These are phyloP conservation scores for Luperina testacea DNA, from an alignment of 2,888 invertebrate genomes.

Conservation along the genomic window DNA sequence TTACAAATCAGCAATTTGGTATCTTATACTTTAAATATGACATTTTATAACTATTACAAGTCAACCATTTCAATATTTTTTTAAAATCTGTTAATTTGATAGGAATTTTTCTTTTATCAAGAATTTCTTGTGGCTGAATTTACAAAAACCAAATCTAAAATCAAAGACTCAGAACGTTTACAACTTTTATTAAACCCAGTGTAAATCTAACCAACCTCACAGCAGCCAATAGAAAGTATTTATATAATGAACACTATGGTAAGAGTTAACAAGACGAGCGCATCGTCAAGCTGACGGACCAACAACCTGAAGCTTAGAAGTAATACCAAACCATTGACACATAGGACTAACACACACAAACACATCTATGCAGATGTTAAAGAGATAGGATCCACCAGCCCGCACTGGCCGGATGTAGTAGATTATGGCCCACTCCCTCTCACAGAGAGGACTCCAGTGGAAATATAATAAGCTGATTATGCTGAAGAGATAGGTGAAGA, in stretches of 20 bases:
- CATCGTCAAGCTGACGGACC: constrained; percentile 57
- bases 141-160: too few species aligned
- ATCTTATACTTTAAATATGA: too few species aligned
- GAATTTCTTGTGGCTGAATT: too few species aligned
- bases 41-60: too few species aligned
- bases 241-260: constrained; percentile 58
- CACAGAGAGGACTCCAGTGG: neutral
- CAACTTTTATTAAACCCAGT: neutral
- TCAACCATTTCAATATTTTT: too few species aligned
- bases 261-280: constrained; percentile 58
- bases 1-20: too few species aligned
- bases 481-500: neutral
- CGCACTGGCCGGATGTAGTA: neutral
- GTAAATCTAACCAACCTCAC: constrained; percentile 25
- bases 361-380: constrained; percentile 15
- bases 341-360: constrained; percentile 44
- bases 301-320: constrained; percentile 61
- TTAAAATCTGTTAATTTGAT: too few species aligned
- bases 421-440: neutral
- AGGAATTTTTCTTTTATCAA: too few species aligned
- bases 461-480: neutral
- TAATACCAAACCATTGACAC: constrained; percentile 60
- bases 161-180: too few species aligned
- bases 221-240: constrained; percentile 46
- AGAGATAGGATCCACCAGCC: neutral